Percentiles rank a stretch among this genome's conserved stretches.
These are phyloP conservation scores for Sarcophaga rosellei DNA, from an alignment of 2,888 invertebrate species.

Conservation along the genomic window DNA sequence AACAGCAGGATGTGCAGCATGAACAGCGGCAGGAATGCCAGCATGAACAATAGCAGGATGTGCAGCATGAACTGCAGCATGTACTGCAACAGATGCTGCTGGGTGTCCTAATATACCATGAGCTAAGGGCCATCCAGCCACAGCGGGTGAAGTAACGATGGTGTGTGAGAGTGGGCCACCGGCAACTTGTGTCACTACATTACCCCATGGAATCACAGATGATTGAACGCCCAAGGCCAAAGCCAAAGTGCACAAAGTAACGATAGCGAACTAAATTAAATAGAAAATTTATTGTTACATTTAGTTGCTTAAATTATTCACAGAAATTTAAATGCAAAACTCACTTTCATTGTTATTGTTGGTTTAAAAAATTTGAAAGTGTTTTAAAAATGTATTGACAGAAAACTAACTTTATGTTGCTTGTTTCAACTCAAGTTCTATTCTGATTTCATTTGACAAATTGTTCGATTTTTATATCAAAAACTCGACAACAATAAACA, in stretches of 20 bases:
- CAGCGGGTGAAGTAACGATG: constrained; percentile 68
- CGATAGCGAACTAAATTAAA: constrained; percentile 74
- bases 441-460: constrained; percentile 60
- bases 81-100: constrained; percentile 14
- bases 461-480: constrained; percentile 68
- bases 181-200: constrained; percentile 68
- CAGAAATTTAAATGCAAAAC: constrained; percentile 48
- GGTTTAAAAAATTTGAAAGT: constrained; percentile 46
- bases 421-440: constrained; percentile 64
- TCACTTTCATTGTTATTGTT: constrained; percentile 75
- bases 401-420: constrained; percentile 66
- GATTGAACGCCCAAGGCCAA: constrained; percentile 78
- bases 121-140: constrained; percentile 50
- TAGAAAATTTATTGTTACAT: too few relatives aligned
- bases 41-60: constrained; percentile 41
- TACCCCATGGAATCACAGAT: constrained; percentile 75
- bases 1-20: background rate
- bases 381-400: constrained; percentile 37
- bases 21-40: constrained; percentile 27
- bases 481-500: constrained; percentile 20
- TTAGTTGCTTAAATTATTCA: too few relatives aligned
- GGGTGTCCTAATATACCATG: constrained; percentile 31
- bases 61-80: constrained; percentile 19
- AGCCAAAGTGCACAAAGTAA: constrained; percentile 76
- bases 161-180: constrained; percentile 74